These are phyloP conservation scores for Todus mexicanus DNA, from an alignment of 2,797 vertebrate genomes.

Conservation along the genomic window DNA sequence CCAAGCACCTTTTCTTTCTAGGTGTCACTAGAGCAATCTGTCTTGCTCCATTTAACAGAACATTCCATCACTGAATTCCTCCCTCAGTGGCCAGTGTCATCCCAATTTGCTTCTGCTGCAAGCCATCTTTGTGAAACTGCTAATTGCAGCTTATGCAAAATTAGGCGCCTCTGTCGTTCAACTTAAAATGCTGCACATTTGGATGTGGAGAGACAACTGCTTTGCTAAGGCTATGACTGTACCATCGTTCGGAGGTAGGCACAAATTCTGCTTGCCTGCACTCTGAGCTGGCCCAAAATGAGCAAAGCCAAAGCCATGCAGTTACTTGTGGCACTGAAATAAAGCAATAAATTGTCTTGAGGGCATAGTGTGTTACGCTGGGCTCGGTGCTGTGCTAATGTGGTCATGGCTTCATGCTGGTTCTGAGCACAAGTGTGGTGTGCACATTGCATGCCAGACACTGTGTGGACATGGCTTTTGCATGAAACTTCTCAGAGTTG, in stretches of 20 bases:
- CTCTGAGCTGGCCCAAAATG: not conserved
- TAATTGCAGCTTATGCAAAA: not conserved
- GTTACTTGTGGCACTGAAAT: not conserved
- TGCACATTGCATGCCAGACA: not conserved
- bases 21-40: not conserved
- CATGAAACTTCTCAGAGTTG: not conserved
- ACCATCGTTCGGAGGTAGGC: not conserved
- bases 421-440: not conserved
- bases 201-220: not conserved
- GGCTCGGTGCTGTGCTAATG: not conserved
- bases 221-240: not conserved
- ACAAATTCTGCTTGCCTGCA: accelerated
- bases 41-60: not conserved
- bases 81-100: not conserved
- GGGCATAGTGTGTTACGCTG: not conserved
- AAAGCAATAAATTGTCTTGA: accelerated
- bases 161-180: not conserved
- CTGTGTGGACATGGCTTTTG: not conserved
- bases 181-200: not conserved
- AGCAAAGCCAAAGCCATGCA: not conserved
- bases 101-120: not conserved
- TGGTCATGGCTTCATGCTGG: not conserved
- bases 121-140: not conserved
- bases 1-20: not conserved
- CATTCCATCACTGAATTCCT: not conserved